Evolutionary conservation across 2,797 vertebrate genomes (phyloP), one percentile per base, ranked within the genome.

Genomic region (Coregonus sp.): DNA sequence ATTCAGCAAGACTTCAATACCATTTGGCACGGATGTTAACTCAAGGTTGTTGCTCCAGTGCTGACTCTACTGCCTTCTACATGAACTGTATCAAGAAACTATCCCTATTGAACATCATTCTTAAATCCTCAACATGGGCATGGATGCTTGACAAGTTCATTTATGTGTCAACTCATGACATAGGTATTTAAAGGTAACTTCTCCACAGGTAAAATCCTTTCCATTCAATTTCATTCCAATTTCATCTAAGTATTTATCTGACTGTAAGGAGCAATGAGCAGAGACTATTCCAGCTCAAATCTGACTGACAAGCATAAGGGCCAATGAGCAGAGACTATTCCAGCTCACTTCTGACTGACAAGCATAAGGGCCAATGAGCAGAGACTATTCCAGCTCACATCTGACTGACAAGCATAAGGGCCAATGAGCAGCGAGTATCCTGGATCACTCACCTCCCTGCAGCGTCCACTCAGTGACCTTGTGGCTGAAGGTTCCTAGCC

Each of bases 401-500:
- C 98, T 95, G 98, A 98, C 89, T 99, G 98, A 63, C 61, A 74
- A 16, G n/a, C 73, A 35, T 14, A 47, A 16, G 59, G 25, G 77
- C 79, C 73, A 35, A 47, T 78, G 18, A 18, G 15, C 1, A 99
- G 95, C 0, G 1, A 47, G 9, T n/a, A 25, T 25, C n/a, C n/a
- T 37, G 65, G 37, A 29, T 70, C 47, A n/a, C 94, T 89, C 91
- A 99, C 98, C 98, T 95, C 98, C 98, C 89, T 99, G 98, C 66
- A 99, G 95, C 0, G 98, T 99, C 98, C 98, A 99, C 92, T 99
- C 98, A 0, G 96, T 98, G 79, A 99, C 98, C 82, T 95, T 98
- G 84, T 96, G 91, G 90, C 97, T 97, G 93, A 98, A 99, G 65
- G 95, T 92, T 0, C 98, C 98, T 82, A 97, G 86, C n/a, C 98